Evolutionary conservation across 2,113 vertebrate species (phyloP), one percentile per base, ranked within the genome.

Genomic region (Rhizomys pruinosus): DNA sequence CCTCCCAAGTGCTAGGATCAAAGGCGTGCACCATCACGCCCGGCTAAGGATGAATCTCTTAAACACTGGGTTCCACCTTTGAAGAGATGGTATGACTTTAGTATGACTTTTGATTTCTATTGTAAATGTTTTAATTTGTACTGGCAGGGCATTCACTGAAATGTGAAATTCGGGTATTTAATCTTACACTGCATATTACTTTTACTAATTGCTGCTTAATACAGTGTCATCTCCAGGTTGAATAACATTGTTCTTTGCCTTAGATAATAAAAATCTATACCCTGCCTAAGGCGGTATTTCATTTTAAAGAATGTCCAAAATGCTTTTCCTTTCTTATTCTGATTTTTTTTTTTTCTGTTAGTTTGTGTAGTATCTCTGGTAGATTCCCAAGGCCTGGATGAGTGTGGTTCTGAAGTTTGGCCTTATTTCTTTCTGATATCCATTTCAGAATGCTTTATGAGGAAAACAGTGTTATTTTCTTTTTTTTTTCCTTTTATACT

Each of bases 201-300:
- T 88, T 93, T 96, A 72, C 47, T 92, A 93, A 95, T 85, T 95
- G 37, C 29, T 94, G 32, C 34, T 59, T 91, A 81, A 82, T 73
- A 44, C 37, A 87, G 0, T 94, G 73, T 82, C 47, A 66, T 32
- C 64, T 81, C 27, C 16, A 63, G 37, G 77, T 66, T 92, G 57
- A 85, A 57, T 69, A 92, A 52, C 27, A 85, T 4, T 90, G 34
- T 73, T 95, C 44, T 87, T 47, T 89, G 61, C 39, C 52, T 81
- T 59, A n/a, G 9, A 59, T 47, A 76, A 42, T 82, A 90, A 91
- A 95, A 91, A 87, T 73, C 76, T 87, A 8, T 92, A 44, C 61
- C 55, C 93, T 87, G 34, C 68, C 27, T 74, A 34, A 87, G 76
- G 69, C 91, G 74, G n/a, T 69, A 32, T 89, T 84, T 93, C 57